Percentiles rank a stretch among this genome's conserved stretches.
phyloP scores from a whole-genome alignment of 2,113 vertebrate species.

The Saccopteryx leptura region DNA sequence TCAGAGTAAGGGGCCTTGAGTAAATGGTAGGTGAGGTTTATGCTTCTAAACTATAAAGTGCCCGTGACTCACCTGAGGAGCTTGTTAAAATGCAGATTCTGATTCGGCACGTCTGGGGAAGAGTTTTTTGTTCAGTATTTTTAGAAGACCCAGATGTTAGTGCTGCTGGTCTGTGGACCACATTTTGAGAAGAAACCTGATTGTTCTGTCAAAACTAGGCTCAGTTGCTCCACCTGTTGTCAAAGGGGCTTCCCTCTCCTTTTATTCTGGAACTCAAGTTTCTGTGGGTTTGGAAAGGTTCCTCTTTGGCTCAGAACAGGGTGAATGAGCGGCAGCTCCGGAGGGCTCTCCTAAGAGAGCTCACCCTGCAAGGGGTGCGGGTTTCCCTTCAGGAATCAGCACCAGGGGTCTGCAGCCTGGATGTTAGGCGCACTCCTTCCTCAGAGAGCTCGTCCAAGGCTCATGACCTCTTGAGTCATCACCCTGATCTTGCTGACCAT shows the following conservation, averaged over 20 bases:
- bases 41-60: background rate
- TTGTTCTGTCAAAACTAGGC: background rate
- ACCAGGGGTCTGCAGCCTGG: background rate
- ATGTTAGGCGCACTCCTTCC: background rate
- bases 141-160: background rate
- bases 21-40: background rate
- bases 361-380: background rate
- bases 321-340: background rate
- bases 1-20: background rate
- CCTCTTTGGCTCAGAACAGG: background rate
- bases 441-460: background rate
- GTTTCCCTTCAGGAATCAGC: background rate
- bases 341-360: background rate
- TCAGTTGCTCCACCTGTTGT: background rate
- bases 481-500: background rate
- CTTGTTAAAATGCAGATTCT: background rate
- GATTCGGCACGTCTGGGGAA: background rate
- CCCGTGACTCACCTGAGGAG: background rate
- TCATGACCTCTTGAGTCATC: background rate
- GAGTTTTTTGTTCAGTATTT: background rate
- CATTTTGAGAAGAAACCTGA: background rate
- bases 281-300: background rate
- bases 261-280: constrained; percentile 21
- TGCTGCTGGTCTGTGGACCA: background rate
- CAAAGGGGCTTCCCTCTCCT: background rate